Base-by-base conservation (phyloP, 2,797 vertebrate genomes). In the Anas capensis region DNA sequence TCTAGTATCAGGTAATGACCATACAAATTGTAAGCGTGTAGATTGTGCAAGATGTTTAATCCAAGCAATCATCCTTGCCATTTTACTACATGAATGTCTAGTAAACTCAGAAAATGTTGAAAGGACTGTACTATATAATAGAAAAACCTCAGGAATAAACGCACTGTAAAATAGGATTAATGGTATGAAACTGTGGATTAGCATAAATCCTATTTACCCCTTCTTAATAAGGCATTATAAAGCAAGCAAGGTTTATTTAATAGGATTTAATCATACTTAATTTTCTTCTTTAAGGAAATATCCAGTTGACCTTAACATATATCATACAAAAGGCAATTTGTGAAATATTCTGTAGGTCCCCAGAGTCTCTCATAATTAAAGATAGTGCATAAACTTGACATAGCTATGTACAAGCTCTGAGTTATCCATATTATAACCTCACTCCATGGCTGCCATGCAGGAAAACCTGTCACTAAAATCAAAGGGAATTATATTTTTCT, bases 141-240 rank as follows among this genome's bases (percentile, higher is more conserved):
- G 33, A 11, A 88, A 95, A 70, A 72, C 27, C 42, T 57, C 68
- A 79, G 87, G 56, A 93, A 89, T 97, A 94, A 96, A 95, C 61
- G 82, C 70, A 76, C 85, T 95, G 75, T 95, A 86, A 93, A 97
- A 94, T 92, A 73, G 89, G 82, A 96, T 92, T 95, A 81, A 62
- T 94, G 88, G 27, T 81, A 71, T 95, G 85, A 96, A 95, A 93
- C 65, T 91, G 62, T 93, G 62, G 77, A 95, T 96, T 96, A 97
- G 27, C 51, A 81, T 92, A 96, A 97, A 96, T 92, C 96, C 64
- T 78, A 78, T 95, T 96, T 97, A 95, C 80, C 58, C 82, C 21
- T 90, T 83, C 84, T 95, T 96, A 96, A 95, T 95, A 93, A 95
- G 58, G 82, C 89, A 96, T 95, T 96, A 88, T 84, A 93, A 94